These are phyloP conservation scores for Halcyon leucocephala DNA, from an alignment of 2,797 vertebrate species.

Conservation along the genomic window DNA sequence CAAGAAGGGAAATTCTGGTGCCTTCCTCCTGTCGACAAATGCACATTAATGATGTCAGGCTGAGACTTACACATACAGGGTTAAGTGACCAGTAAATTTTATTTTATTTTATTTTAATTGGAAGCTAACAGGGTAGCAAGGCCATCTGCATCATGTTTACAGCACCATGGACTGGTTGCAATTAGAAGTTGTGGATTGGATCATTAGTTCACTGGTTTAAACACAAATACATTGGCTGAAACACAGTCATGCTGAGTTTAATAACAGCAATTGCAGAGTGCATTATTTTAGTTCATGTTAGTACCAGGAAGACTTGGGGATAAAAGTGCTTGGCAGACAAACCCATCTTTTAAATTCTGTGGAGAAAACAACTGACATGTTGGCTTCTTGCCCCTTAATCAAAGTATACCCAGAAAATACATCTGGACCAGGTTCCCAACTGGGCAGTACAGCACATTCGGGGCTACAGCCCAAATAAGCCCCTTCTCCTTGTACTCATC, in stretches of 20 bases:
- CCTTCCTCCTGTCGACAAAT: background rate
- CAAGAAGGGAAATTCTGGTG: background rate
- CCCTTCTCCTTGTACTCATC: background rate
- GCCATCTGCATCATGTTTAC: slow-evolving; percentile 58
- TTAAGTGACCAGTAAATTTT: slow-evolving; percentile 5
- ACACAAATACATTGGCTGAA: slow-evolving; percentile 16
- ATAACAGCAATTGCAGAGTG: background rate
- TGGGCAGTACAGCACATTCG: background rate
- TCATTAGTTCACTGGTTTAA: slow-evolving; percentile 24
- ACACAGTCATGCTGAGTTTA: background rate
- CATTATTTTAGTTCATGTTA: background rate
- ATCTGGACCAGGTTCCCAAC: background rate
- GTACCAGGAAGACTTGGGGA: background rate
- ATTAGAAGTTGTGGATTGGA: slow-evolving; percentile 46
- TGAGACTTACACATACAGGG: background rate
- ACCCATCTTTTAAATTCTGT: background rate
- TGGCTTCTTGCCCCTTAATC: background rate
- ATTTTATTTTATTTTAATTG: background rate
- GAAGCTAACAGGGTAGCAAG: background rate
- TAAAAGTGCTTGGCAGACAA: background rate
- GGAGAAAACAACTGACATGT: background rate
- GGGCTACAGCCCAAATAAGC: background rate
- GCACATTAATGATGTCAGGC: background rate
- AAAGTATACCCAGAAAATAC: background rate
- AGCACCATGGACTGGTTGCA: slow-evolving; percentile 21